Percentiles rank a stretch among this genome's conserved stretches.
These are phyloP conservation scores for Latrodectus geometricus DNA, from an alignment of 1,140 invertebrate genomes.

Conservation along the genomic window DNA sequence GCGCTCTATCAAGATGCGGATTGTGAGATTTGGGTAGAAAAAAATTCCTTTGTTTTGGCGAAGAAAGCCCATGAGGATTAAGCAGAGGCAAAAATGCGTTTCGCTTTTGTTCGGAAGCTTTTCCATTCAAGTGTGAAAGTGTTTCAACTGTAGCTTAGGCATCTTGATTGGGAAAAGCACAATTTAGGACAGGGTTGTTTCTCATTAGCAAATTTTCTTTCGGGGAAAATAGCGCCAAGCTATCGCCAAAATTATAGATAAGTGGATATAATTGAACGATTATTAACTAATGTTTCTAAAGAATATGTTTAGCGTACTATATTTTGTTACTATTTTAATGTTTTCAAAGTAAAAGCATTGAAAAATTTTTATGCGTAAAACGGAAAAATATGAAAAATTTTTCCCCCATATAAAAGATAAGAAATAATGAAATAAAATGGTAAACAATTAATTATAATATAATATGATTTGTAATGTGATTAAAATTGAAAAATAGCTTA, in stretches of 20 bases:
- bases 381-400: no score
- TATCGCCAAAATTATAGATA: neutral
- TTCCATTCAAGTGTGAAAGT: constrained; percentile 45
- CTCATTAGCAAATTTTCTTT: neutral
- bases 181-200: constrained; percentile 4
- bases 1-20: constrained; percentile 31
- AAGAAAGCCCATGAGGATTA: constrained; percentile 30
- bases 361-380: no score
- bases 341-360: no score
- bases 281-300: no score
- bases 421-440: no score
- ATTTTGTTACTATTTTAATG: no score
- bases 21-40: neutral
- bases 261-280: no score
- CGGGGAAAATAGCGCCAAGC: constrained; percentile 6
- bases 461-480: no score
- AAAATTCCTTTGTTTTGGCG: constrained; percentile 32
- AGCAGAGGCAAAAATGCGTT: neutral
- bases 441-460: no score
- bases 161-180: constrained; percentile 43
- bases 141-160: constrained; percentile 28
- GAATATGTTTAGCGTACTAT: no score
- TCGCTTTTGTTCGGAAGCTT: constrained; percentile 19
- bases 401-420: no score
- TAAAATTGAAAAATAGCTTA: no score